Base-by-base conservation (phyloP, 1,140 invertebrate species). In the Kradibia gibbosae region DNA sequence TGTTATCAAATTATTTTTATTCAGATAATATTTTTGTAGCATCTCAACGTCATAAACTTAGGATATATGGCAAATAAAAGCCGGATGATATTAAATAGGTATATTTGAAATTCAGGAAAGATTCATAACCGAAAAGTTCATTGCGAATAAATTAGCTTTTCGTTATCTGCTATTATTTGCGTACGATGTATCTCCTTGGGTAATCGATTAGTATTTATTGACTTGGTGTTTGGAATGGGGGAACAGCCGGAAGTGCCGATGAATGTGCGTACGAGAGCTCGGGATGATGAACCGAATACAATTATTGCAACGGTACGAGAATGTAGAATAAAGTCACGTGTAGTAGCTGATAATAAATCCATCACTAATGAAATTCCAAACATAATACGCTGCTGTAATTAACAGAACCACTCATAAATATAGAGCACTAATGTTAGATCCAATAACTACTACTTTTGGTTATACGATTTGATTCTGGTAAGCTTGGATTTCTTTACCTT, bases 341-440 rank as follows among this genome's bases (percentile, higher is more conserved):
- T 42, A 13, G 39, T 4, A 13, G 60, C 8, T 67, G n/a, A 71
- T 78, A 57, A 78, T 78, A 78, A 71, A 78, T 78, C n/a, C 39
- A 50, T 57, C 48, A 78, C 28, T 78, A 78, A 78, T 65, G 48
- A 78, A 71, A 22, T 53, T 13, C 36, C 34, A n/a, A 34, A 78
- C 62, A 71, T 71, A 78, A 78, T 55, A 25, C 34, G 65, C 31
- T 17, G 36, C 3, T 34, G 45, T 71, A 71, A 78, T 78, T 71
- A 71, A 70, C 13, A 34, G 11, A 57, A 10, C 65, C 34, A 55
- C 53, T 78, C 62, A 15, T 42, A 78, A 77, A 67, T 67, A 28
- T n/a, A n/a, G 2, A 4, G 36, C 4, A 8, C 15, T 0, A 10
- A 1, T 36, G 7, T 15, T 67, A 22, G 17, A 1, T 36, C 8